phyloP scores from a whole-genome alignment of 2,113 vertebrate species.

The Erythrolamprus reginae region DNA sequence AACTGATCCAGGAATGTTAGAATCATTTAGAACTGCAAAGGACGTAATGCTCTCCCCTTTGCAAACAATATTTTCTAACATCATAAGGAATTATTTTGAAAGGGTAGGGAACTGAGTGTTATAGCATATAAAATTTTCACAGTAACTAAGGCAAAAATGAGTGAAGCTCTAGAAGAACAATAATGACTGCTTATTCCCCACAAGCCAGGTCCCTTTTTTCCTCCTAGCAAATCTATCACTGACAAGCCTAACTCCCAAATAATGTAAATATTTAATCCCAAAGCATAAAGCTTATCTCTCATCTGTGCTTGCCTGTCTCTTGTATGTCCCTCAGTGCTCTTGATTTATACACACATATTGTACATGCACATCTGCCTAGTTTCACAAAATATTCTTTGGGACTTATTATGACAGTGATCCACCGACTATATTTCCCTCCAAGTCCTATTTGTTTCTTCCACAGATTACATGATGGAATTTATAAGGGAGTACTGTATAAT shows the following conservation, averaged over 20 bases:
- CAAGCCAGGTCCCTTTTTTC: constrained; percentile 13
- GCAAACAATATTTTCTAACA: neutral
- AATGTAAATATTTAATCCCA: constrained; percentile 59
- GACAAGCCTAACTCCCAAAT: constrained; percentile 29
- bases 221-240: constrained; percentile 39
- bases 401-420: neutral
- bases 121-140: neutral
- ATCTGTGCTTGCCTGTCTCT: constrained; percentile 5
- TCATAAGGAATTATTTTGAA: neutral
- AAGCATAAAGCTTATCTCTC: neutral
- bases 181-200: neutral
- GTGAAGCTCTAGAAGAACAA: neutral
- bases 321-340: neutral
- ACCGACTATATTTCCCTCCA: neutral
- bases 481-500: neutral
- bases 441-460: neutral
- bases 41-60: neutral
- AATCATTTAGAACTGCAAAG: neutral
- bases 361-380: constrained; percentile 1
- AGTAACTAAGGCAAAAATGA: neutral
- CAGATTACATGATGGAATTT: neutral
- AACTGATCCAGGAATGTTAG: neutral
- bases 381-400: neutral
- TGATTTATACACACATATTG: constrained; percentile 25
- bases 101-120: neutral